Evolutionary conservation across 2,888 invertebrate genomes (phyloP), one percentile per base, ranked within the genome.

Genomic region (Spicauda simplicius): DNA sequence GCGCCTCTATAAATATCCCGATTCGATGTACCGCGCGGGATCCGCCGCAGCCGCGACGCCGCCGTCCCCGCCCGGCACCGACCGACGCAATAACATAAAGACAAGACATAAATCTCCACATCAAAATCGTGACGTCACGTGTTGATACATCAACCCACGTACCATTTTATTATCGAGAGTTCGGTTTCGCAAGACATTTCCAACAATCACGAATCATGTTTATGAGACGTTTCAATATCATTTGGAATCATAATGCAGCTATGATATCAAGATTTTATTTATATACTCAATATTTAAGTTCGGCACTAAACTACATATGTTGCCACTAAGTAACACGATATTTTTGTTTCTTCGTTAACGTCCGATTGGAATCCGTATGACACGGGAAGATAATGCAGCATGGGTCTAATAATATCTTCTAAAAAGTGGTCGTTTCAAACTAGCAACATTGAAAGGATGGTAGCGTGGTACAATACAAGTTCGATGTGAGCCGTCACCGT

Each of bases 1-100:
- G 81, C 87, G 87, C 82, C 87, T 87, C 91, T 92, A 92, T 87
- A 90, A 92, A 92, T 92, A 91, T 80, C 83, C 76, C 75, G 75
- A 78, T 72, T 72, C 77, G 70, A 66, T 66, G 60, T 57, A 55
- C 45, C 54, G 68, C 71, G 72, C 73, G 72, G 72, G 69, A 75
- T 71, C 74, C 73, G 65, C 41, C 76, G 79, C 81, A 80, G 81
- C 82, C 79, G 78, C 76, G 72, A 72, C 79, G 80, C 80, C 83
- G 82, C 78, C 80, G 74, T 74, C 83, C 78, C 85, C 79, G 74
- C 74, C 82, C 78, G 83, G 82, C 77, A 83, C 85, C 80, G 75
- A 74, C 72, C 70, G 70, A 69, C 80, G 75, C 80, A 81, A 80
- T 79, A 77, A 77, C 76, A 78, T 77, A 79, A 80, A 80, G 78